phyloP scores from a whole-genome alignment of 2,113 vertebrate species.

The Cryptomyrus ogoouensis region DNA sequence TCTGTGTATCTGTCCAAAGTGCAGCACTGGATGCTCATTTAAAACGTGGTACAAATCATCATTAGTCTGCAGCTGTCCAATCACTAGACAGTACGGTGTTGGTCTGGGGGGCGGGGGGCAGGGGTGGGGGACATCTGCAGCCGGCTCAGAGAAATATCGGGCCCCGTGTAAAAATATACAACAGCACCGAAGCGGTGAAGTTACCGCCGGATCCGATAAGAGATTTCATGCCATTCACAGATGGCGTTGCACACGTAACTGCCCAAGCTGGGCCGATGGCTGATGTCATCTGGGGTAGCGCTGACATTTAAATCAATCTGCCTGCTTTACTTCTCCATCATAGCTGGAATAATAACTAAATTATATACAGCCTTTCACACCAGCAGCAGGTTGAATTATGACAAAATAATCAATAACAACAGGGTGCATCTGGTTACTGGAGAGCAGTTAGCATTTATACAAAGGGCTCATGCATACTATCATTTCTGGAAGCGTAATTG shows the following conservation, averaged over 20 bases:
- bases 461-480: not conserved
- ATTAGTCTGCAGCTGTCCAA: not conserved
- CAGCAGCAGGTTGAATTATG: not conserved
- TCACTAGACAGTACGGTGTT: not conserved
- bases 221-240: not conserved
- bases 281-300: not conserved
- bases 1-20: not conserved
- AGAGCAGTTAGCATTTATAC: not conserved
- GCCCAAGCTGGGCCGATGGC: not conserved
- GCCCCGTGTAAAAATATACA: not conserved
- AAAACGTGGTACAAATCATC: constrained; percentile 9
- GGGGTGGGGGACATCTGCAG: not conserved
- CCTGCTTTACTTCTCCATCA: not conserved
- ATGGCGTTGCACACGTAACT: not conserved
- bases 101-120: not conserved
- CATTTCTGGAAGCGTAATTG: not conserved
- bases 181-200: not conserved
- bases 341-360: not conserved
- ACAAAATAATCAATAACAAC: not conserved
- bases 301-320: constrained; percentile 1
- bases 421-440: not conserved
- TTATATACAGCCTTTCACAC: not conserved
- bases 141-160: not conserved
- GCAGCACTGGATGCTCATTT: not conserved
- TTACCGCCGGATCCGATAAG: not conserved